Evolutionary conservation across 1,140 invertebrate species (phyloP), one percentile per base, ranked within the genome.

Genomic region (Drosophila serrata): DNA sequence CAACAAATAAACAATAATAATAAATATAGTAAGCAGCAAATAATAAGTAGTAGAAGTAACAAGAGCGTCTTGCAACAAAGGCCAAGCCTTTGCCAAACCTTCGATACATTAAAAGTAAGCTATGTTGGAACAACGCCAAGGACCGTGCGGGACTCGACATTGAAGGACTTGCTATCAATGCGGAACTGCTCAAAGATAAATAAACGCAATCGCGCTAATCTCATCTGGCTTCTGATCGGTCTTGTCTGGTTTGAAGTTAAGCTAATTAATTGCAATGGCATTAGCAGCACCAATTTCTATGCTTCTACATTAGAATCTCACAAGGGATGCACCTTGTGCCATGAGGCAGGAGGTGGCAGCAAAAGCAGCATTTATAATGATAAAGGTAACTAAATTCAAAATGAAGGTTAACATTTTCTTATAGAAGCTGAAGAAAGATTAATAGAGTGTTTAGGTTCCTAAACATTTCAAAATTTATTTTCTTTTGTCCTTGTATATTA

Each of bases 241-340:
- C 75, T 92, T 12, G 90, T 92, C 19, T 92, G 91, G 91, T 74
- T 92, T 9, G 91, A 92, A 49, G 74, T 82, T 9, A 90, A 91
- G 40, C 58, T 91, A 27, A 84, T 92, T 17, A 91, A 91, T 49
- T 92, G 91, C 68, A 81, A 75, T 58, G 70, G 85, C 6, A 78
- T 91, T 43, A 56, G 57, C 9, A 72, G 56, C 37, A 68, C 65
- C 33, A 58, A 70, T 33, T 77, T 68, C 15, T 86, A 80, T 17
- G 76, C 78, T 43, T 81, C 86, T 1, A 90, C 70, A 57, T 39
- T 81, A 4, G 68, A 84, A 22, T 53, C 58, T 19, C 85, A 84
- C n/a, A 88, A 69, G 33, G 77, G 81, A 8, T 90, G 85, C 13
- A 81, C 86, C 1, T 40, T 85, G 2, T 90, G 85, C 15, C 81